Percentiles rank a stretch among this genome's conserved stretches.
Conservation (phyloP, 2,113 vertebrate species). For the Prunella himalayana region DNA sequence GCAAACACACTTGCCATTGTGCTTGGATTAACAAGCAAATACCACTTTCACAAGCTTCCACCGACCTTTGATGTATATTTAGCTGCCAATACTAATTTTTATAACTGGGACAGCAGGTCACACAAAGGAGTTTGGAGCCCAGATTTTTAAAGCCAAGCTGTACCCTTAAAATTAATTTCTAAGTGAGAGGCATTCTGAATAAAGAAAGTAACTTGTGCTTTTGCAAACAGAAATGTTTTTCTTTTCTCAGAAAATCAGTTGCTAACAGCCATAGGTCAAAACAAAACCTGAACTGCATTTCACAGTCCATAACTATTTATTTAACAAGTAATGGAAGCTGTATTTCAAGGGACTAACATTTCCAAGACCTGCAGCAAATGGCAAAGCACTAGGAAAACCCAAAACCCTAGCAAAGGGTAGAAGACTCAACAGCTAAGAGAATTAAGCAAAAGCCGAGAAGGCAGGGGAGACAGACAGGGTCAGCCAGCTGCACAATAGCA, state of each 20-base stretch:
- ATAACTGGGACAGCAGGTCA: not conserved
- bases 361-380: not conserved
- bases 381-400: not conserved
- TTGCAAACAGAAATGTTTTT: not conserved
- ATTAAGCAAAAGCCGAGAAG: not conserved
- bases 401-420: not conserved
- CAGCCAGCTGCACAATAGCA: not conserved
- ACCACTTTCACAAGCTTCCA: not conserved
- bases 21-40: not conserved
- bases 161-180: not conserved
- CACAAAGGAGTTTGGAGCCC: not conserved
- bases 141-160: not conserved
- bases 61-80: not conserved
- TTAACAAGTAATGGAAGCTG: not conserved
- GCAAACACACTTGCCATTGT: not conserved
- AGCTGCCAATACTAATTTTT: not conserved
- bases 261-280: not conserved
- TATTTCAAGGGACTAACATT: not conserved
- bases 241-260: not conserved
- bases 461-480: not conserved
- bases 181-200: not conserved
- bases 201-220: not conserved
- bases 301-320: not conserved
- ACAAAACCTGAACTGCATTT: not conserved
- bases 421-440: not conserved